These are phyloP conservation scores for Rhyzopertha dominica DNA, from an alignment of 1,140 invertebrate genomes.

Conservation along the genomic window DNA sequence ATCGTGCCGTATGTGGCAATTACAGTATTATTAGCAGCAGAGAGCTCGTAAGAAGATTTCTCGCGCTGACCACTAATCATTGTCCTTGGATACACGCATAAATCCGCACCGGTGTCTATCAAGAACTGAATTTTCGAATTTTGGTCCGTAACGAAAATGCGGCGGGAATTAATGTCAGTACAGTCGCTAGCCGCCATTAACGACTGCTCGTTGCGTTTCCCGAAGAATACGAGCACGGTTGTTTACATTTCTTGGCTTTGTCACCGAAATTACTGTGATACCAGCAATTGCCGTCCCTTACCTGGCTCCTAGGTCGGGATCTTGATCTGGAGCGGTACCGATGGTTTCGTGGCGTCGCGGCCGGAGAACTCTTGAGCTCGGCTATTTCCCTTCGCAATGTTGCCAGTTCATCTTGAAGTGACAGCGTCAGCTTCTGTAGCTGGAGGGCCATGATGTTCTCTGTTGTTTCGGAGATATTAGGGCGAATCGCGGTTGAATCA, in stretches of 20 bases:
- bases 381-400: too few relatives aligned
- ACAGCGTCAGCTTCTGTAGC: too few relatives aligned
- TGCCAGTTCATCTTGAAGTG: too few relatives aligned
- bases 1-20: neutral
- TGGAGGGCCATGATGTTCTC: too few relatives aligned
- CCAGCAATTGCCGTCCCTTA: neutral
- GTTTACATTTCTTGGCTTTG: slow-evolving; percentile 4
- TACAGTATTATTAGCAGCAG: neutral
- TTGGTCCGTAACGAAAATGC: neutral
- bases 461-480: too few relatives aligned
- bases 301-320: neutral
- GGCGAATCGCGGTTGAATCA: too few relatives aligned
- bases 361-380: too few relatives aligned
- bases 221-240: neutral
- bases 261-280: slow-evolving; percentile 3
- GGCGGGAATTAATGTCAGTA: neutral
- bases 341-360: too few relatives aligned
- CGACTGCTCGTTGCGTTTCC: neutral
- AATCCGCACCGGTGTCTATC: slow-evolving; percentile 3
- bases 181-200: neutral
- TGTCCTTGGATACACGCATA: neutral
- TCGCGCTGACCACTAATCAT: neutral
- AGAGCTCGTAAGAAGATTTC: neutral
- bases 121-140: slow-evolving; percentile 3
- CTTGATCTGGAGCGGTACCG: too few relatives aligned